A percentile compares a stretch with the other conserved stretches of the same genome.
Conservation (phyloP, 1,140 invertebrate genomes). For the Drosophila melanogaster region Release_6_plus_ISO1_MT NT_037436.4:14657501-14658000, state of each 20-base stretch:
- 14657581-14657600: constrained; percentile 38
- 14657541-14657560: constrained; percentile 53
- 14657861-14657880: constrained; percentile 61
- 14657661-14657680: constrained; percentile 43
- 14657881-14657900: constrained; percentile 48
- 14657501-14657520: constrained; percentile 27
- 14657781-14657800: constrained; percentile 18
- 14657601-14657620: constrained; percentile 68
- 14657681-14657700: constrained; percentile 17
- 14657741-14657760: constrained; percentile 82
- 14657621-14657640: constrained; percentile 63
- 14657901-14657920: constrained; percentile 46
- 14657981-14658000: constrained; percentile 9
- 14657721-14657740: constrained; percentile 75
- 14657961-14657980: background rate
- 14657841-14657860: constrained; percentile 50
- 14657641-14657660: constrained; percentile 72
- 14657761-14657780: constrained; percentile 68
- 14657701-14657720: background rate
- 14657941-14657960: constrained; percentile 7
- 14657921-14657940: constrained; percentile 49
- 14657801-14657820: constrained; percentile 60
- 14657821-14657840: constrained; percentile 56
- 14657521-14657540: constrained; percentile 46
- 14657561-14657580: constrained; percentile 25